phyloP scores from a whole-genome alignment of 2,113 vertebrate genomes.

The Parus major region DNA sequence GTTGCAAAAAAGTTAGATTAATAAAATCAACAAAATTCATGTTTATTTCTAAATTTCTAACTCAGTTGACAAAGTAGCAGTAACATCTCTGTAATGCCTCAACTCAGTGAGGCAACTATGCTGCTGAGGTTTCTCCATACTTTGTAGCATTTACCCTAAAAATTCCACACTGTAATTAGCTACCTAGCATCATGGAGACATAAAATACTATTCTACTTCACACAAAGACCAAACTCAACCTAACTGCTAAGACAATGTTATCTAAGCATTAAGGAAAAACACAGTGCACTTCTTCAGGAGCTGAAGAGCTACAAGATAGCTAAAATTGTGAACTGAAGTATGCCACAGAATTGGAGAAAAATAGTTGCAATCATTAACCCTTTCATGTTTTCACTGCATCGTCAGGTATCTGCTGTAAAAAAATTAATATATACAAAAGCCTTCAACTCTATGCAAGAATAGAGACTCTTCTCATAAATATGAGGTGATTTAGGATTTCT shows the following conservation, averaged over 20 bases:
- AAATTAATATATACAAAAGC: background rate
- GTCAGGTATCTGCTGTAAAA: background rate
- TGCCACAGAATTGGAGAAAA: background rate
- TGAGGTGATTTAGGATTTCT: background rate
- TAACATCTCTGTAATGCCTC: background rate
- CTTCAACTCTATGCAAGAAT: background rate
- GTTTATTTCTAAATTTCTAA: background rate
- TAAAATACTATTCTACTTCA: background rate
- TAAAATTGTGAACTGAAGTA: background rate
- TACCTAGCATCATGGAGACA: background rate
- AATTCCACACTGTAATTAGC: background rate
- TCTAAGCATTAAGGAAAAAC: background rate
- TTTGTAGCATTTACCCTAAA: background rate
- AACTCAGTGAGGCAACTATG: background rate
- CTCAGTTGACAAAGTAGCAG: background rate
- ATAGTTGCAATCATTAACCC: background rate
- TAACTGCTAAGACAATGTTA: accelerated
- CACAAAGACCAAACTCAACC: background rate
- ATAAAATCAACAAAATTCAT: background rate
- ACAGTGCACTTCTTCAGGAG: background rate
- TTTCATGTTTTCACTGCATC: background rate
- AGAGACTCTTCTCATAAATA: background rate
- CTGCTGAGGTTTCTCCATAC: background rate
- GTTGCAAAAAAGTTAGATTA: background rate
- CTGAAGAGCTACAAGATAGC: background rate